Evolutionary conservation across 1,140 invertebrate species (phyloP), one percentile per base, ranked within the genome.

Genomic region (Diuraphis noxia): DNA sequence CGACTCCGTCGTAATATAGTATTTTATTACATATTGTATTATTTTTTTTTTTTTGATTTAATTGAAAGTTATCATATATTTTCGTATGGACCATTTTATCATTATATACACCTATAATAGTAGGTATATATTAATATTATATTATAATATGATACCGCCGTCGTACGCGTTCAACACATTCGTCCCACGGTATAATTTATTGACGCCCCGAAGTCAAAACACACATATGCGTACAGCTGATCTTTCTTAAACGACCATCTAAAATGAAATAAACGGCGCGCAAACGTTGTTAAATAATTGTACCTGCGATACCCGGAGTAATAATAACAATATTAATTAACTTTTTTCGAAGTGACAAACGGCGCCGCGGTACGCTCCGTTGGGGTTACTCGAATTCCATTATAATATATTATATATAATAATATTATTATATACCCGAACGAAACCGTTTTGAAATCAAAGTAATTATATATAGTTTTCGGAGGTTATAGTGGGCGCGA

Each of bases 151-250:
- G 56, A 34, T 84, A 49, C n/a, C 8, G 23, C 9, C 43, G n/a
- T 49, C 5, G 30, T 49, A 46, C 84, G 23, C 34, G 84, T 49
- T 86, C n/a, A 86, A 49, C 84, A 86, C 87, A 56, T 72, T 88
- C 36, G 87, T 88, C 87, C 87, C 87, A 88, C 87, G 56, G 40
- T 88, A 72, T 72, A 88, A 88, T 88, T 88, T 88, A 88, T 88
- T 21, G 40, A 88, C 87, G 87, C 63, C 87, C 87, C 38, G 52
- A 25, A 88, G 87, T 63, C 87, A 77, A 88, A 88, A 77, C 49
- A 46, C 43, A 36, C 41, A 63, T 88, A 52, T 56, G 56, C n/a
- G 25, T 46, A 86, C n/a, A 23, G 30, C 30, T 49, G 25, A 86
- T 41, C n/a, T n/a, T n/a, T 19, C 19, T 41, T 72, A 88, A 23